phyloP scores from a whole-genome alignment of 1,140 invertebrate genomes.

The Cotesia glomerata region DNA sequence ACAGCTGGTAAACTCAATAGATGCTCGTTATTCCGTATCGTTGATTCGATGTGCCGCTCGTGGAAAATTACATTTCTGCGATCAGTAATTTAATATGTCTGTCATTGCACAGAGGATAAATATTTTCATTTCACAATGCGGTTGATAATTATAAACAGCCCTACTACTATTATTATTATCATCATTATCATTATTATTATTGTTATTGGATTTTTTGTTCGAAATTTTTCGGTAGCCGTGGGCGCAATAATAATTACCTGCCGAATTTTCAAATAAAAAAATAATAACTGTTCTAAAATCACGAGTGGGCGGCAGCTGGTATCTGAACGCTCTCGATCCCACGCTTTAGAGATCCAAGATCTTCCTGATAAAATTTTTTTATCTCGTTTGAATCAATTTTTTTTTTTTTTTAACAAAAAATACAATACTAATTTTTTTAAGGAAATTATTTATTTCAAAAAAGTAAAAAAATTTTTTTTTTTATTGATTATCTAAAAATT shows the following conservation, averaged over 20 bases:
- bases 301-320: constrained; percentile 12
- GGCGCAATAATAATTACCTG: constrained; percentile 24
- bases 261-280: constrained; percentile 1
- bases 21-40: constrained; percentile 20
- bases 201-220: background rate
- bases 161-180: background rate
- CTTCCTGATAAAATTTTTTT: background rate
- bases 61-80: constrained; percentile 1
- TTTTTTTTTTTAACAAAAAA: no score
- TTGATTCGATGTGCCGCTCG: background rate
- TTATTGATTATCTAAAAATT: no score
- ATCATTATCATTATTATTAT: no score
- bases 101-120: no score
- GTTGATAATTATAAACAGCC: background rate
- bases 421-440: background rate
- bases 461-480: background rate
- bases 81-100: constrained; percentile 2
- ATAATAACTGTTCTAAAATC: constrained; percentile 7
- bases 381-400: no score
- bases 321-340: background rate
- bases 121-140: no score
- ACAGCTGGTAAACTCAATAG: constrained; percentile 9
- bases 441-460: background rate
- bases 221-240: constrained; percentile 8
- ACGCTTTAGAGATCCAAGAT: background rate